Evolutionary conservation across 2,797 vertebrate genomes (phyloP).

Genomic region (Antrozous pallidus): DNA sequence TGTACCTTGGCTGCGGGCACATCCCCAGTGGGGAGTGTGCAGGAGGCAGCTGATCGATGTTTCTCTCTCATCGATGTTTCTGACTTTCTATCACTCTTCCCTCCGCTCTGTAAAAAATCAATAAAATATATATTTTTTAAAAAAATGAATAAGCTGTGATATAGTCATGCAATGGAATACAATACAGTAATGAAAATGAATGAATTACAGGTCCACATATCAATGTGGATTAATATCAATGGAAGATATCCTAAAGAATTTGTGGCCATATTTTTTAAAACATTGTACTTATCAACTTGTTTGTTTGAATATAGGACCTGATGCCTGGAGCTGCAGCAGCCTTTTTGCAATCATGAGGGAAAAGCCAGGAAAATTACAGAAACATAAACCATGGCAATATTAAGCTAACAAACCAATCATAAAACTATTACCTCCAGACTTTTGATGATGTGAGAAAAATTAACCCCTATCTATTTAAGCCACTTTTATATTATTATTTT

Average conservation of each 20-base stretch:
- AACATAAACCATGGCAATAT: background rate
- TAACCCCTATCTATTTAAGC: background rate
- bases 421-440: constrained; percentile 14
- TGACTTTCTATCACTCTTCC: no score
- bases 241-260: background rate
- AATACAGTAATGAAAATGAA: background rate
- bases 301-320: background rate
- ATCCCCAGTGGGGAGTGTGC: no score
- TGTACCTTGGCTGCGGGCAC: no score
- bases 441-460: constrained; percentile 23
- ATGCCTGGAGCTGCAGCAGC: background rate
- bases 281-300: background rate
- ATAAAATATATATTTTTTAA: no score
- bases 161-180: background rate
- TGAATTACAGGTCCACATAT: background rate
- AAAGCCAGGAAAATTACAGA: background rate
- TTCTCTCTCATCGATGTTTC: no score
- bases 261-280: background rate
- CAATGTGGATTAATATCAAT: background rate
- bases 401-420: background rate
- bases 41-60: no score
- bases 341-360: background rate
- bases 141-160: background rate
- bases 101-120: no score
- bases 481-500: background rate